Conservation (phyloP, 1,140 invertebrate species). For the Zaprionus taronus region DNA sequence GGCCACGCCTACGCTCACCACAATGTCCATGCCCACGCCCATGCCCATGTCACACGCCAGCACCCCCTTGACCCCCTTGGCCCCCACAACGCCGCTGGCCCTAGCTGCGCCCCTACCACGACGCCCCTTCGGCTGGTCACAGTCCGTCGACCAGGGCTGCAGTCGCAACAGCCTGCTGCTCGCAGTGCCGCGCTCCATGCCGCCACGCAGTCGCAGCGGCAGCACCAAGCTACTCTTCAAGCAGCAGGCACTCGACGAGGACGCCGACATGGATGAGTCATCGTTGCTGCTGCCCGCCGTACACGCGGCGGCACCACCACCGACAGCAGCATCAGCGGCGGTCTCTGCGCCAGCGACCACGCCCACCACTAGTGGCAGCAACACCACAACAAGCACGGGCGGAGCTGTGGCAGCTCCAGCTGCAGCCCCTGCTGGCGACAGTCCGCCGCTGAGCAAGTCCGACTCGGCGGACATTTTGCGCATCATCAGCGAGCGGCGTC, state of each 20-base stretch:
- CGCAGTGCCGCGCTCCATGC: constrained; percentile 80
- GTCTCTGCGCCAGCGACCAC: not conserved
- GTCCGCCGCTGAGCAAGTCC: constrained; percentile 59
- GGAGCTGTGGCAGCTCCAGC: not conserved
- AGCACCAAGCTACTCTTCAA: constrained; percentile 84
- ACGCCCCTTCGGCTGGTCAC: constrained; percentile 74
- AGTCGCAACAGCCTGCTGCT: constrained; percentile 68
- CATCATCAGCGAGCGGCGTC: constrained; percentile 81
- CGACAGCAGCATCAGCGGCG: constrained; percentile 18
- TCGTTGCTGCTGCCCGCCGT: constrained; percentile 71
- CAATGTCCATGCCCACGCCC: constrained; percentile 23
- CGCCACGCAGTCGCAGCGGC: constrained; percentile 82
- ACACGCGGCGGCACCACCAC: not conserved
- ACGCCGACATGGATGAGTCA: constrained; percentile 80
- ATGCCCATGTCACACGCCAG: constrained; percentile 2
- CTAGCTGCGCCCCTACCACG: constrained; percentile 24
- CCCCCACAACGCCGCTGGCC: not conserved
- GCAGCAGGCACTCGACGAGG: constrained; percentile 83
- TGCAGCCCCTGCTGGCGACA: constrained; percentile 12
- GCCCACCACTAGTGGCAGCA: constrained; percentile 3
- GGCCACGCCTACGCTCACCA: constrained; percentile 16
- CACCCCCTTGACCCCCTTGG: not conserved
- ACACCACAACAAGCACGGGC: not conserved
- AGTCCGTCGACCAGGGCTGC: constrained; percentile 77
- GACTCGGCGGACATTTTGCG: constrained; percentile 82